Percentiles rank a stretch among this genome's conserved stretches.
Conservation (phyloP, 2,888 invertebrate genomes). For the Apamea sordens region DNA sequence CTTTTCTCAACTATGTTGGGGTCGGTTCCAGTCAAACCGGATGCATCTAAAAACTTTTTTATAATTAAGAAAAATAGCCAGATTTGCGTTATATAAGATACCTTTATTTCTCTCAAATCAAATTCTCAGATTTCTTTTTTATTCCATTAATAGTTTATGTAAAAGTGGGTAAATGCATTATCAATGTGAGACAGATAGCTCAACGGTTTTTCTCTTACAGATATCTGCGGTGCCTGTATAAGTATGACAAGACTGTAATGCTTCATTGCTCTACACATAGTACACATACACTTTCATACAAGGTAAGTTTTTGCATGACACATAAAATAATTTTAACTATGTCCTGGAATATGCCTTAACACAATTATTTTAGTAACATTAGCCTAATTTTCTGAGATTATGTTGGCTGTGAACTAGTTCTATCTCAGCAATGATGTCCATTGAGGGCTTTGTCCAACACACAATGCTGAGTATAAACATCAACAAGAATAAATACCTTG, state of each 20-base stretch:
- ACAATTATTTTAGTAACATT: not conserved
- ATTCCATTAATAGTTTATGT: not conserved
- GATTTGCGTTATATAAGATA: not conserved
- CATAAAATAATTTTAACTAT: not conserved
- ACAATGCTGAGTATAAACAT: not conserved
- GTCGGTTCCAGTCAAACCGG: too few relatives aligned
- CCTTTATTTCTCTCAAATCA: not conserved
- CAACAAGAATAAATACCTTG: constrained; percentile 3
- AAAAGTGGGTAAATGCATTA: not conserved
- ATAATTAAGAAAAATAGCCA: not conserved
- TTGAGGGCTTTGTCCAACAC: not conserved
- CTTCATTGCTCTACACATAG: not conserved
- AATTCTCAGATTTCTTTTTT: not conserved
- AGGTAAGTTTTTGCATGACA: constrained; percentile 21
- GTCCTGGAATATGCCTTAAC: not conserved
- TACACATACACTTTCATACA: not conserved
- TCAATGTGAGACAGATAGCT: not conserved
- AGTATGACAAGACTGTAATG: not conserved
- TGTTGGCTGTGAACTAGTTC: not conserved
- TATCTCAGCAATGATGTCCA: not conserved
- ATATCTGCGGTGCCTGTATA: not conserved
- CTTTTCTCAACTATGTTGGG: too few relatives aligned
- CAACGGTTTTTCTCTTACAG: constrained; percentile 23
- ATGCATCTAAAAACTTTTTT: too few relatives aligned
- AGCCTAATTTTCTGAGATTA: not conserved